Conservation (phyloP, 2,113 vertebrate species). For the Sisor rabdophorus region DNA sequence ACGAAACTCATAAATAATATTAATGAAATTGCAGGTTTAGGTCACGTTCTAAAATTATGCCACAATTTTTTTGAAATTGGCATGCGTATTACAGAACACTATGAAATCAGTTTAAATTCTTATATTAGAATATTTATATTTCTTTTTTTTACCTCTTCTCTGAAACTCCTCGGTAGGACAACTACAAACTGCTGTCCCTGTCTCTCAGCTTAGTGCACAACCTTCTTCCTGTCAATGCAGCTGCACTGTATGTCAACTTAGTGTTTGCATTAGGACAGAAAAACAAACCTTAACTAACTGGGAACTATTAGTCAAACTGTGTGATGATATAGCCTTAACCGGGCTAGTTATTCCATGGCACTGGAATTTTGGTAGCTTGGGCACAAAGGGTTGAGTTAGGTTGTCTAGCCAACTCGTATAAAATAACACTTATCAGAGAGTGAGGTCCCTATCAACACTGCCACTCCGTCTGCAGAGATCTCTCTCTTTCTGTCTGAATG, state of each 20-base stretch:
- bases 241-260: not conserved
- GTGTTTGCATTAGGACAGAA: constrained; percentile 17
- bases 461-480: too few species aligned
- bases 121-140: too few species aligned
- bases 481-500: too few species aligned
- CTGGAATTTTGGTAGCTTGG: too few species aligned
- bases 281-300: constrained; percentile 17
- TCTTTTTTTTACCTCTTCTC: not conserved
- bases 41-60: not conserved
- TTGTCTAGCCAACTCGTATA: too few species aligned
- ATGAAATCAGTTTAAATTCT: not conserved
- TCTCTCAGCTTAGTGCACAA: not conserved
- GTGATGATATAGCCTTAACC: not conserved
- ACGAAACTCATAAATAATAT: constrained; percentile 44
- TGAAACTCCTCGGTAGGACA: not conserved
- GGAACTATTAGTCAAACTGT: constrained; percentile 16
- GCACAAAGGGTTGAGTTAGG: too few species aligned
- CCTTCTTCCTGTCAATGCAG: not conserved
- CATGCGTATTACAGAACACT: constrained; percentile 3
- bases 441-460: too few species aligned
- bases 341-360: too few species aligned
- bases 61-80: not conserved
- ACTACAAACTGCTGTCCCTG: not conserved
- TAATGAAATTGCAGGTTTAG: constrained; percentile 43
- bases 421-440: too few species aligned